phyloP scores from a whole-genome alignment of 2,888 invertebrate species.

The Cancer borealis region DNA sequence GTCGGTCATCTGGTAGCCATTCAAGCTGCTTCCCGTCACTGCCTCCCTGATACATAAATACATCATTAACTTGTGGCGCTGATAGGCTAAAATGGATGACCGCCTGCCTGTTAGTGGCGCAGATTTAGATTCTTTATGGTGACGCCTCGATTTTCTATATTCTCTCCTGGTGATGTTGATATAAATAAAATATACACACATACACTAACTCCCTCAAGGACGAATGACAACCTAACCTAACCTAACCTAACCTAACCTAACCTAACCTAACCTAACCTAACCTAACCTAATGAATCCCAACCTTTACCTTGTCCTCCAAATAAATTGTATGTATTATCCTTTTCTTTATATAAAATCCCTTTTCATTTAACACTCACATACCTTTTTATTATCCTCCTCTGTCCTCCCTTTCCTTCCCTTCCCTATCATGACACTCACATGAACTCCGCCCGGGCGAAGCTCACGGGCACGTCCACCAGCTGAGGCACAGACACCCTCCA shows the following conservation, averaged over 20 bases:
- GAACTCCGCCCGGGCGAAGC: constrained; percentile 28
- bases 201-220: too few species aligned
- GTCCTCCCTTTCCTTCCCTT: background rate
- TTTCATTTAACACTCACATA: background rate
- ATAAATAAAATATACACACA: too few species aligned
- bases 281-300: too few species aligned
- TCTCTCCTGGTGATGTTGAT: too few species aligned
- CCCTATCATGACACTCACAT: constrained; percentile 25
- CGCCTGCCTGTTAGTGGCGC: too few species aligned
- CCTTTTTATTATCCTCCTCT: background rate
- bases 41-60: background rate
- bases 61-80: too few species aligned
- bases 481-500: constrained; percentile 49
- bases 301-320: background rate
- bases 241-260: too few species aligned
- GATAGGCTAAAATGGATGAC: too few species aligned
- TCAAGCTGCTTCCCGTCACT: constrained; percentile 41
- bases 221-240: too few species aligned
- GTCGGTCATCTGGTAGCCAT: constrained; percentile 58
- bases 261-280: too few species aligned
- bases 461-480: background rate
- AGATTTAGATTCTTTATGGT: too few species aligned
- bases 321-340: background rate
- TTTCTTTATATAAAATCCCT: background rate
- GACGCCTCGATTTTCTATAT: too few species aligned